These are phyloP conservation scores for Denticeps clupeoides DNA, from an alignment of 2,797 vertebrate genomes.

Conservation along the genomic window DNA sequence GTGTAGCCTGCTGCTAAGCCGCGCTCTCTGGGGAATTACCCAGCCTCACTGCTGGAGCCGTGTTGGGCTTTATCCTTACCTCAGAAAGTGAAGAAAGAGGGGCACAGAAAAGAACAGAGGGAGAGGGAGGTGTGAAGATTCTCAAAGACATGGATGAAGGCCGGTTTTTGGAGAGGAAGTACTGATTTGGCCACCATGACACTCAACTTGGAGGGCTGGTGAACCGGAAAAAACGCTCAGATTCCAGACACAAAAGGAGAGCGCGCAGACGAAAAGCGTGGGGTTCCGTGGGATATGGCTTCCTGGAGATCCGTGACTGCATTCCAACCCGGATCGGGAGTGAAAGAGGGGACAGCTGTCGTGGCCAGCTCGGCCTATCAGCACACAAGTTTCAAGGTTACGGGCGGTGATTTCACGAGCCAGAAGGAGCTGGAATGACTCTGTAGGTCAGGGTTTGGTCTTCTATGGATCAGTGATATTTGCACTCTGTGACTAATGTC, in stretches of 20 bases:
- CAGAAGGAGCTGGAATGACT: slow-evolving; percentile 6
- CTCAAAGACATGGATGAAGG: slow-evolving; percentile 29
- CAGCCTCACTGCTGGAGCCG: neutral
- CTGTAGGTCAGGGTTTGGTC: slow-evolving; percentile 12
- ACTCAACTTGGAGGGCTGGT: slow-evolving; percentile 42
- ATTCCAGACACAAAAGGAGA: slow-evolving; percentile 42
- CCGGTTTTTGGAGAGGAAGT: slow-evolving; percentile 29
- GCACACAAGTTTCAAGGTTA: slow-evolving; percentile 41
- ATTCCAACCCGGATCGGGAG: slow-evolving; percentile 42
- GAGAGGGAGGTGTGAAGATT: slow-evolving; percentile 21
- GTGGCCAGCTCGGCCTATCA: slow-evolving; percentile 40
- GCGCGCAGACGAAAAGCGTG: slow-evolving; percentile 32
- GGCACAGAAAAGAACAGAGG: slow-evolving; percentile 15
- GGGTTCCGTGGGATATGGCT: slow-evolving; percentile 43
- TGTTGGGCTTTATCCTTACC: neutral
- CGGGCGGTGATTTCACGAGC: slow-evolving; percentile 27
- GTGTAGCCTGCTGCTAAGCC: neutral
- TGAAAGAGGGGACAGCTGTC: slow-evolving; percentile 47
- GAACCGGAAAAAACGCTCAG: slow-evolving; percentile 49
- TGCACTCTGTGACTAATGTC: neutral
- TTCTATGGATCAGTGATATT: neutral
- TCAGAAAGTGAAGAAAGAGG: neutral
- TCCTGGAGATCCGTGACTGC: slow-evolving; percentile 48
- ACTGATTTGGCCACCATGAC: slow-evolving; percentile 35
- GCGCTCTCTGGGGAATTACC: slow-evolving; percentile 1